Evolutionary conservation across 2,113 vertebrate species (phyloP).

Genomic region (Bubalus kerabau): DNA sequence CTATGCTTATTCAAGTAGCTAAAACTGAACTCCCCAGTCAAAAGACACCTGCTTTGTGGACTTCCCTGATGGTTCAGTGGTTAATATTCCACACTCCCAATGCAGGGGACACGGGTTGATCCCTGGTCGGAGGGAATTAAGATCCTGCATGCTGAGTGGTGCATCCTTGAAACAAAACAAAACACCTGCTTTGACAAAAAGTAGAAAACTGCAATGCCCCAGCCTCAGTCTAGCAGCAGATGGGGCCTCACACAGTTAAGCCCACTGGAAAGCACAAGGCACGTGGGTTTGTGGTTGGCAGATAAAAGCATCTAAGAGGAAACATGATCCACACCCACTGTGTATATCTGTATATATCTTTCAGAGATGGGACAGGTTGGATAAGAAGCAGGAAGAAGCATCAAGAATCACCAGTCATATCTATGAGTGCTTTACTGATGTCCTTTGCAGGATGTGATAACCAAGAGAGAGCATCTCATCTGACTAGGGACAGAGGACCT

Average conservation of each 20-base stretch:
- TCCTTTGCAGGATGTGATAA: rapidly evolving
- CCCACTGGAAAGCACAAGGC: no score
- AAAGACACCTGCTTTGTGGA: not conserved
- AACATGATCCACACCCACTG: rapidly evolving
- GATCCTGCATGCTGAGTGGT: not conserved
- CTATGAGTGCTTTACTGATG: rapidly evolving
- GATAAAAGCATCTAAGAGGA: no score
- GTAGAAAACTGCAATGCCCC: not conserved
- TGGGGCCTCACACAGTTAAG: not conserved
- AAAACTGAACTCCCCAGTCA: not conserved
- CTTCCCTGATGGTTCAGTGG: not conserved
- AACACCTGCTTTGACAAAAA: not conserved
- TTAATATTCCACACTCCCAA: not conserved
- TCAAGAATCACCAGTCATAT: not conserved
- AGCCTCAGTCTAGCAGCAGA: not conserved
- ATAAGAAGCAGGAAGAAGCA: not conserved
- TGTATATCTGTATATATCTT: not conserved
- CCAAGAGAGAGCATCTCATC: rapidly evolving
- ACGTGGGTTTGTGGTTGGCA: rapidly evolving
- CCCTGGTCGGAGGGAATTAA: not conserved
- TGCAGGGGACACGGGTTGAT: not conserved
- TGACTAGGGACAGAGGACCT: rapidly evolving
- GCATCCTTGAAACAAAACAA: not conserved
- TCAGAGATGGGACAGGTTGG: not conserved
- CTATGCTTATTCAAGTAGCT: not conserved